Conservation (phyloP, 2,888 invertebrate genomes). For the Pandemis cinnamomeana region DNA sequence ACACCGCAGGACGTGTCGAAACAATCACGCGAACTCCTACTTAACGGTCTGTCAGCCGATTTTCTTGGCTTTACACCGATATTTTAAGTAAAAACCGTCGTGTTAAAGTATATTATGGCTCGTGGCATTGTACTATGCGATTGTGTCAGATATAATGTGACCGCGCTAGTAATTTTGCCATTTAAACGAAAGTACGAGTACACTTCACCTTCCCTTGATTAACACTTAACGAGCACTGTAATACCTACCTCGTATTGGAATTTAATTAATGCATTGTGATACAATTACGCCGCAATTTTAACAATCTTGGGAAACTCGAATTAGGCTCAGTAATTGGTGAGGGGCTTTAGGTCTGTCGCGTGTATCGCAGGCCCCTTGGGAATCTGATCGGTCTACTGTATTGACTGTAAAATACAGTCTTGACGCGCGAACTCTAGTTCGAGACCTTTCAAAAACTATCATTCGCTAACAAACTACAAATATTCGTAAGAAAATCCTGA, state of each 20-base stretch:
- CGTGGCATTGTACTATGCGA: slow-evolving; percentile 3
- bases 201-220: slow-evolving; percentile 1
- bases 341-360: not conserved
- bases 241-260: not conserved
- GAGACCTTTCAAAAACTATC: not conserved
- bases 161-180: slow-evolving; percentile 1
- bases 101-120: slow-evolving; percentile 35
- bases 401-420: slow-evolving; percentile 3
- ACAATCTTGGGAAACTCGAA: not conserved
- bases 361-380: slow-evolving; percentile 3
- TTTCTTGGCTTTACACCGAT: slow-evolving; percentile 42
- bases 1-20: slow-evolving; percentile 41
- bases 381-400: slow-evolving; percentile 14
- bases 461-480: not conserved
- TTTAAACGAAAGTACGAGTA: not conserved
- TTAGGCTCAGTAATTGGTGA: slow-evolving; percentile 1
- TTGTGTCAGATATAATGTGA: slow-evolving; percentile 18
- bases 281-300: slow-evolving; percentile 1
- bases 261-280: slow-evolving; percentile 7
- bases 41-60: slow-evolving; percentile 50
- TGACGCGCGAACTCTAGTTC: not conserved
- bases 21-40: slow-evolving; percentile 56
- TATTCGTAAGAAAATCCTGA: not conserved
- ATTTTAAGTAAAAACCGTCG: slow-evolving; percentile 45
- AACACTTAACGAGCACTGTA: not conserved